A percentile compares a stretch with the other conserved stretches of the same genome.
Conservation (phyloP, 2,888 invertebrate species). For the Brassicogethes aeneus region DNA sequence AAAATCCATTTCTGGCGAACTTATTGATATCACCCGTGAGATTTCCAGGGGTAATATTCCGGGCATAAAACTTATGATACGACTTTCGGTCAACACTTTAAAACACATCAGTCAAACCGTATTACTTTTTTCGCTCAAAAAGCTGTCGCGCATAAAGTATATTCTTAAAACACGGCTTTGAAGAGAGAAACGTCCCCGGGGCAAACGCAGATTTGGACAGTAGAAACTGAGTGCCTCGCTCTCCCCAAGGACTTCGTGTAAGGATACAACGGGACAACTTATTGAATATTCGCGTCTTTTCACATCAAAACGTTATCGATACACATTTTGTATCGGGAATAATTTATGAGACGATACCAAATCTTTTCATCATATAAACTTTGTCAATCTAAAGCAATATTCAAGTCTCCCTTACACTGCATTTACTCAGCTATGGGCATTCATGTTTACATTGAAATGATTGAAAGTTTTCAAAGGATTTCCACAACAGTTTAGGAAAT, state of each 20-base stretch:
- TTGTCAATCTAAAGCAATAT: no score
- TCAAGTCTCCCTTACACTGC: no score
- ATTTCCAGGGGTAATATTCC: slow-evolving; percentile 33
- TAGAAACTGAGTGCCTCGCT: slow-evolving; percentile 34
- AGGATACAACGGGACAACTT: slow-evolving; percentile 30
- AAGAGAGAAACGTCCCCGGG: slow-evolving; percentile 29
- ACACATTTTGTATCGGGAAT: slow-evolving; percentile 28
- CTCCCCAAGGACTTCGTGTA: slow-evolving; percentile 27
- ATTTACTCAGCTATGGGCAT: no score
- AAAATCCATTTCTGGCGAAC: slow-evolving; percentile 45
- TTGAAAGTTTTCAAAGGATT: no score
- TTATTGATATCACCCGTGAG: slow-evolving; percentile 43
- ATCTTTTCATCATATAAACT: no score
- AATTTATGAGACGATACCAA: slow-evolving; percentile 24
- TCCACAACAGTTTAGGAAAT: no score
- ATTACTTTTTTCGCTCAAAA: slow-evolving; percentile 13
- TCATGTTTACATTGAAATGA: no score
- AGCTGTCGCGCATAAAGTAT: slow-evolving; percentile 33
- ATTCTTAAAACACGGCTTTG: slow-evolving; percentile 33
- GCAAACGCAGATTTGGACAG: slow-evolving; percentile 37
- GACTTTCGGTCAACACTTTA: slow-evolving; percentile 33
- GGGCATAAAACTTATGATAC: slow-evolving; percentile 34
- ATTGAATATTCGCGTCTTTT: slow-evolving; percentile 34
- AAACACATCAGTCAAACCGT: slow-evolving; percentile 35
- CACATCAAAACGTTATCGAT: slow-evolving; percentile 27